These are phyloP conservation scores for Drosophila rubida DNA, from an alignment of 2,888 invertebrate genomes.

Conservation along the genomic window DNA sequence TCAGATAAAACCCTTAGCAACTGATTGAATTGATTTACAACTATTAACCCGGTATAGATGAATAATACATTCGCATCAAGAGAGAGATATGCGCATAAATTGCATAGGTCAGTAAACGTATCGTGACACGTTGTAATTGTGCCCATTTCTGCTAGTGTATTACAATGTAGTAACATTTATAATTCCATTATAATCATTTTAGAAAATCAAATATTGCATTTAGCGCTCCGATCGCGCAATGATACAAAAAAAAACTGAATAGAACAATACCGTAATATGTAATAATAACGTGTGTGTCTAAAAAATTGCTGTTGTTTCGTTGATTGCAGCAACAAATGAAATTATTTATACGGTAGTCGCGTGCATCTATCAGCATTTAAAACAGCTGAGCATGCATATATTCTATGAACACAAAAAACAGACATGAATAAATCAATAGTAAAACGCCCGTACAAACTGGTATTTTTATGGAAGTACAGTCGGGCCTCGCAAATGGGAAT, in stretches of 20 bases:
- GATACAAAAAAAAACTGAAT: slow-evolving; percentile 3
- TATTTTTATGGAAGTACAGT: slow-evolving; percentile 21
- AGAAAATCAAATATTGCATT: slow-evolving; percentile 14
- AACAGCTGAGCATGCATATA: slow-evolving; percentile 37
- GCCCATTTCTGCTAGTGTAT: slow-evolving; percentile 1
- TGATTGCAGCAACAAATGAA: slow-evolving; percentile 22
- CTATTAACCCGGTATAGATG: neutral
- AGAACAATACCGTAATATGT: slow-evolving; percentile 8
- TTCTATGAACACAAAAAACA: neutral
- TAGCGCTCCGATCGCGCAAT: slow-evolving; percentile 19
- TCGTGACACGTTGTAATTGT: neutral
- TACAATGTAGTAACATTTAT: slow-evolving; percentile 8
- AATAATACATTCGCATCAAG: neutral
- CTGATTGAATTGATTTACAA: neutral
- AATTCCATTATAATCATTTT: slow-evolving; percentile 20
- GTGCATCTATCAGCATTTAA: slow-evolving; percentile 32
- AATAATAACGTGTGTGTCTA: slow-evolving; percentile 1
- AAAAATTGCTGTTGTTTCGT: slow-evolving; percentile 13
- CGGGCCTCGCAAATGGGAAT: neutral
- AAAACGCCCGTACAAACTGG: neutral
- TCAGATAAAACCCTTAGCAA: neutral
- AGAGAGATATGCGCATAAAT: neutral
- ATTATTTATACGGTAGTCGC: slow-evolving; percentile 28
- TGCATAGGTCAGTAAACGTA: slow-evolving; percentile 9
- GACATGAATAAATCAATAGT: slow-evolving; percentile 16